phyloP scores from a whole-genome alignment of 2,888 invertebrate species.

The Drosophila subquinaria region DNA sequence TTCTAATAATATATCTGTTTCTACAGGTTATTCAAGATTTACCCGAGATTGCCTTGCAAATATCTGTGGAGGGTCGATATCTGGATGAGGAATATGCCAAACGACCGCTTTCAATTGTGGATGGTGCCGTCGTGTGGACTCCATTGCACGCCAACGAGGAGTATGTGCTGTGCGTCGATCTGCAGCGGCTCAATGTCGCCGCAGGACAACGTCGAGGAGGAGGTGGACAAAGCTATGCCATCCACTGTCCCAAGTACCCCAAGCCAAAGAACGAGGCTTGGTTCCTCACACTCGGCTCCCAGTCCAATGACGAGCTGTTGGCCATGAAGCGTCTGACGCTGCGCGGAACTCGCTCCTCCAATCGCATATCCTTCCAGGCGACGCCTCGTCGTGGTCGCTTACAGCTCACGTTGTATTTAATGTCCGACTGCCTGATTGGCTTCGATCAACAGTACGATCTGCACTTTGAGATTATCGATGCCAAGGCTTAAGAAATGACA shows the following conservation, averaged over 20 bases:
- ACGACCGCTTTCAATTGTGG: conserved; percentile 84
- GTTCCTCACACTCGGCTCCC: conserved; percentile 94
- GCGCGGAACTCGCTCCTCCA: conserved; percentile 86
- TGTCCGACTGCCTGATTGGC: conserved; percentile 97
- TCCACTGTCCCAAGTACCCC: conserved; percentile 94
- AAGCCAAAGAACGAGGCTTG: conserved; percentile 98
- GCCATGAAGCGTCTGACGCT: conserved; percentile 92
- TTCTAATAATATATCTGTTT: too few species aligned
- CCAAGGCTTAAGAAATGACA: conserved; percentile 44
- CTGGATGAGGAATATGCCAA: conserved; percentile 72
- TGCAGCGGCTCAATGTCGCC: conserved; percentile 86
- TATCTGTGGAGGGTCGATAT: conserved; percentile 87
- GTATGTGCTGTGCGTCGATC: conserved; percentile 89
- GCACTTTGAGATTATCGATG: conserved; percentile 86
- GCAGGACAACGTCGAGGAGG: conserved; percentile 81
- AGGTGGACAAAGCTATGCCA: conserved; percentile 86
- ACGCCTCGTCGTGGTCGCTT: conserved; percentile 90
- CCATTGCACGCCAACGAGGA: conserved; percentile 90
- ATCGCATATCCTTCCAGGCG: conserved; percentile 88
- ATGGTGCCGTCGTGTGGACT: conserved; percentile 86
- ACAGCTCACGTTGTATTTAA: conserved; percentile 92
- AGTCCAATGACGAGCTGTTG: conserved; percentile 90
- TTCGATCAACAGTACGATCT: conserved; percentile 94
- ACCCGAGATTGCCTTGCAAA: conserved; percentile 88
- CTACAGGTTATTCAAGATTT: conserved; percentile 88